Evolutionary conservation across 35 echinoderm and acorn worm genomes (phyloP).

Genomic region (Heliocidaris tuberculata): DNA sequence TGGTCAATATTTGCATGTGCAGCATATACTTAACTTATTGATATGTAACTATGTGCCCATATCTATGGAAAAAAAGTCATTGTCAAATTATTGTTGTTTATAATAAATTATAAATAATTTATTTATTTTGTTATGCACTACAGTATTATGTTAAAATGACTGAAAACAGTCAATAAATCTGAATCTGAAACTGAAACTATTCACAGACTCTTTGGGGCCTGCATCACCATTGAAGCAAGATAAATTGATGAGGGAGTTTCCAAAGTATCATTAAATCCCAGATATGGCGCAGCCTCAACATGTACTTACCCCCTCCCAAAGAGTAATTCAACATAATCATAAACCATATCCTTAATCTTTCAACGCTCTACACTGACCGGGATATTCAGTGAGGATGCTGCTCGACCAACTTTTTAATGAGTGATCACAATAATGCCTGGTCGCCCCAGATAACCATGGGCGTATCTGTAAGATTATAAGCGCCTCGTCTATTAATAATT

Average conservation of each 20-base stretch:
- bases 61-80: too few species aligned
- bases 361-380: not conserved
- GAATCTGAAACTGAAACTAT: too few species aligned
- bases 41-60: too few species aligned
- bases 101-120: too few species aligned
- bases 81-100: too few species aligned
- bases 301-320: not conserved
- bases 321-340: not conserved
- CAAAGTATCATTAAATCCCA: not conserved
- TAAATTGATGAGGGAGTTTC: not conserved
- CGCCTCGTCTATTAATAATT: not conserved
- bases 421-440: not conserved
- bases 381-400: not conserved
- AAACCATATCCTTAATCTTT: not conserved
- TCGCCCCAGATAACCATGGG: not conserved
- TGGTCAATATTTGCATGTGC: too few species aligned
- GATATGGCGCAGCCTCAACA: not conserved
- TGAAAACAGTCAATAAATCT: too few species aligned
- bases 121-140: too few species aligned
- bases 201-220: too few species aligned
- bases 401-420: not conserved
- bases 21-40: too few species aligned
- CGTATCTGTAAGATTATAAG: not conserved
- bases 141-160: too few species aligned
- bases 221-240: too few species aligned